phyloP scores from a whole-genome alignment of 2,888 invertebrate genomes.

The Melanostoma scalare region DNA sequence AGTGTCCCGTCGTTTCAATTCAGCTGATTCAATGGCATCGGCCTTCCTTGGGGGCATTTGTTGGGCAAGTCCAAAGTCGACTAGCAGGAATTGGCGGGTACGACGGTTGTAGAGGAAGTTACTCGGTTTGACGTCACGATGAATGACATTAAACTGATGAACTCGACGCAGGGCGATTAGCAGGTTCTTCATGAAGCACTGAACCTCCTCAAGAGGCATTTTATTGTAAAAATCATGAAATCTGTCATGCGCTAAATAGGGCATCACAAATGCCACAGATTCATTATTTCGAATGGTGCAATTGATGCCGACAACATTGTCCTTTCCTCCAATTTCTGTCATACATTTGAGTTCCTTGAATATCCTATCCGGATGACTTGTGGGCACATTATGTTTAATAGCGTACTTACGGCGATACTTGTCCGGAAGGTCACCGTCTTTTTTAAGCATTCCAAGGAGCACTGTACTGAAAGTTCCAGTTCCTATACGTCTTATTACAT shows the following conservation, averaged over 20 bases:
- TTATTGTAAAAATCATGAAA: conserved; percentile 89
- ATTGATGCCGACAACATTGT: conserved; percentile 91
- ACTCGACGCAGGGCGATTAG: conserved; percentile 90
- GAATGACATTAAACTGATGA: conserved; percentile 92
- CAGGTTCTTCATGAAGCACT: conserved; percentile 91
- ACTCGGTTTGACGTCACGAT: conserved; percentile 95
- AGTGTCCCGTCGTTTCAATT: conserved; percentile 75
- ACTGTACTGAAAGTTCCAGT: conserved; percentile 95
- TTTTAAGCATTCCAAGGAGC: conserved; percentile 87
- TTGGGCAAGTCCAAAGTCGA: conserved; percentile 95
- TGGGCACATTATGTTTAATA: conserved; percentile 93
- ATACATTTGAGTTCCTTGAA: conserved; percentile 91
- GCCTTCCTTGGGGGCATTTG: conserved; percentile 77
- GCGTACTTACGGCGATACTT: conserved; percentile 87
- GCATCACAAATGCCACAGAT: conserved; percentile 94
- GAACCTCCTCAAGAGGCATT: conserved; percentile 88
- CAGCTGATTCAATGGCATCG: conserved; percentile 23
- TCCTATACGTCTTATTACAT: conserved; percentile 88
- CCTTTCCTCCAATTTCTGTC: conserved; percentile 89
- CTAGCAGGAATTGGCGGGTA: conserved; percentile 88
- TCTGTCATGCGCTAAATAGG: conserved; percentile 91
- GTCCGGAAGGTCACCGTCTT: conserved; percentile 80
- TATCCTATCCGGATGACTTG: conserved; percentile 91
- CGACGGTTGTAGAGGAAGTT: conserved; percentile 93
- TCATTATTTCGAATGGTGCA: conserved; percentile 90